Base-by-base conservation (phyloP, 2,113 vertebrate genomes). In the Corapipo altera region DNA sequence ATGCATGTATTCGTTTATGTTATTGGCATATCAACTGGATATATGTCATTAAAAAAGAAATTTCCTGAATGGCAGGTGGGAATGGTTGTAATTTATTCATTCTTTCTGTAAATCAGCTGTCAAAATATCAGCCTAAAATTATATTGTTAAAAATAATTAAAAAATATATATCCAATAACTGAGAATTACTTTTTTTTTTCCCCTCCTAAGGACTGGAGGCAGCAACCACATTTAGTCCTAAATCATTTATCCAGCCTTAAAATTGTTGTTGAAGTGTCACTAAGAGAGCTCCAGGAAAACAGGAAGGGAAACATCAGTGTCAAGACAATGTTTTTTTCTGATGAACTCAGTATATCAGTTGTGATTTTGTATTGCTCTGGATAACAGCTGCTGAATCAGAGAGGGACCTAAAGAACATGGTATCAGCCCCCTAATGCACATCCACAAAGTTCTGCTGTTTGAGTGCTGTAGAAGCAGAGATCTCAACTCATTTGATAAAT, bases 71-170 rank as follows among this genome's bases (percentile, higher is more conserved):
- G 90, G 75, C 90, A 95, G 92, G 90, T 84, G 95, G 71, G 93
- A 86, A 85, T 69, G 44, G 72, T 44, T 93, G 82, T 71, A 93
- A 92, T 95, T 92, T 96, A 94, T 86, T 96, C 52, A 93, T 77
- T 95, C 75, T 86, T 94, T 69, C 75, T 71, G 55, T 41, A 88
- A 66, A 24, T 96, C 57, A 33, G 72, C 76, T 97, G 95, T 90
- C 93, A 91, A 88, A 94, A 91, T 91, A 93, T 48, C 75, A 78
- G 51, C 22, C 82, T 43, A 62, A 92, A 92, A 77, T 91, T 86
- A 57, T 44, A 86, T 80, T 94, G 81, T 95, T 91, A 85, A 88
- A 95, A 94, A 95, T 70, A 84, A 84, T 90, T 64, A 41, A 91
- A 79, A 46, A 64, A 87, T 23, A 69, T 26, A 27, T 20, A 41